A percentile compares a stretch with the other conserved stretches of the same genome.
Conservation (phyloP, 2,797 vertebrate species). For the Acridotheres tristis region DNA sequence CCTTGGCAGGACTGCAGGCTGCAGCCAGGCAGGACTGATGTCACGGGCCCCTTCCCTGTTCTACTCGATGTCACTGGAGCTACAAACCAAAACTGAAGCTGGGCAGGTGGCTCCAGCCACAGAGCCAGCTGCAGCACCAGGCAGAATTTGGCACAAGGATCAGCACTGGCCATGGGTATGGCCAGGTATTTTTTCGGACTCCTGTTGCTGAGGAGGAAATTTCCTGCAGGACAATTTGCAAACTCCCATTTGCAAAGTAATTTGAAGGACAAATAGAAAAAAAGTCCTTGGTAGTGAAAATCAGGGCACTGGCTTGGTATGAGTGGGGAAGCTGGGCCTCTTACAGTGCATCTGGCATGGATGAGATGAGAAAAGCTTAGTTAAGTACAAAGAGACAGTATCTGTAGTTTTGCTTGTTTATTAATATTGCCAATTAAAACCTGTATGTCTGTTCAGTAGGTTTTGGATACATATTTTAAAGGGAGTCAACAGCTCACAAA, state of each 20-base stretch:
- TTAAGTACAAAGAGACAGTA: background rate
- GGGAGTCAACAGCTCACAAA: background rate
- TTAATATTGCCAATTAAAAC: background rate
- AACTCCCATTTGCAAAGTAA: background rate
- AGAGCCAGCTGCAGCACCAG: background rate
- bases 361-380: background rate
- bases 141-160: background rate
- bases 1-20: fast-evolving
- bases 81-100: background rate
- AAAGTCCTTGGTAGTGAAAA: background rate
- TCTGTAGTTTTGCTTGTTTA: background rate
- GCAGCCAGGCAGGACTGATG: background rate
- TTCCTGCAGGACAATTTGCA: background rate
- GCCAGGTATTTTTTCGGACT: background rate
- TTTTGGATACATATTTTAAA: background rate
- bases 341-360: background rate
- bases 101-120: background rate
- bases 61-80: fast-evolving
- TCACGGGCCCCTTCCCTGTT: fast-evolving
- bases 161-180: fast-evolving
- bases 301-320: background rate
- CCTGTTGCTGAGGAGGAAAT: background rate
- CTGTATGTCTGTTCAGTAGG: background rate
- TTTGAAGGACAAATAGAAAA: background rate
- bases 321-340: background rate